Evolutionary conservation across 2,888 invertebrate species (phyloP).

Genomic region (Andrena marginata): DNA sequence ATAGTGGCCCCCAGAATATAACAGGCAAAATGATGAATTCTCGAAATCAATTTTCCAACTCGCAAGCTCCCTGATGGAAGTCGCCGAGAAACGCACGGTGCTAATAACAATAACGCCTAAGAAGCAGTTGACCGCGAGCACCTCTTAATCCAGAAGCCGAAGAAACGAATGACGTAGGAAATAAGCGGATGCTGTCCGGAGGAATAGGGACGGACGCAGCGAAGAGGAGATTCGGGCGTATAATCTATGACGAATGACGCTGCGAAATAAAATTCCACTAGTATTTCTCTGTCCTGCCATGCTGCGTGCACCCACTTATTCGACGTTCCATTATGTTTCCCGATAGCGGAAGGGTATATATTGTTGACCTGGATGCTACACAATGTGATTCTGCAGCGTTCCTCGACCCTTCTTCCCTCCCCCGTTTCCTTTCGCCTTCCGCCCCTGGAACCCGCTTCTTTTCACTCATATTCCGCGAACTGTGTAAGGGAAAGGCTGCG

Average conservation of each 20-base stretch:
- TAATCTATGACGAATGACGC: constrained; percentile 78
- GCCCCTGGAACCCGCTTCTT: background rate
- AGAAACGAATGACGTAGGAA: constrained; percentile 16
- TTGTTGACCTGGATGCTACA: constrained; percentile 79
- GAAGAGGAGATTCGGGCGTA: constrained; percentile 60
- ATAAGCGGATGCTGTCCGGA: constrained; percentile 26
- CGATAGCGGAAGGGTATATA: constrained; percentile 68
- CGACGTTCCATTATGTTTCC: constrained; percentile 75
- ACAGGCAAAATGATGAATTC: background rate
- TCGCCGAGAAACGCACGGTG: constrained; percentile 80
- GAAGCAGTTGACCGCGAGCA: constrained; percentile 57
- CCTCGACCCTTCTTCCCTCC: constrained; percentile 8
- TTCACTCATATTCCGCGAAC: constrained; percentile 42
- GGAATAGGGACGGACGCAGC: constrained; percentile 4
- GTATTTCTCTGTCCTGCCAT: constrained; percentile 34
- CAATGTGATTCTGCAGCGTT: constrained; percentile 70
- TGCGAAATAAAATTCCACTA: constrained; percentile 74
- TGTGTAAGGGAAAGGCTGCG: constrained; percentile 38
- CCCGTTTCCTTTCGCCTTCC: background rate
- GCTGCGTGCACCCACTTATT: constrained; percentile 75
- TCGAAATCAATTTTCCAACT: constrained; percentile 4
- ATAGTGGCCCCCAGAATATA: background rate
- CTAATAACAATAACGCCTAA: constrained; percentile 79
- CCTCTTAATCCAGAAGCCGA: constrained; percentile 68
- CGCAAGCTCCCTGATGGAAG: constrained; percentile 57